Conservation (phyloP, 1,140 invertebrate genomes). For the honey bee (Apis mellifera) region Amel_HAv3.1 CM009937.2:12124501-12125000, state of each 20-base stretch:
- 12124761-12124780: background rate
- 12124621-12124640: too few relatives aligned
- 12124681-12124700: background rate
- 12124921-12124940: conserved; percentile 39
- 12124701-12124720: background rate
- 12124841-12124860: conserved; percentile 34
- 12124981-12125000: conserved; percentile 2
- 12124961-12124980: background rate
- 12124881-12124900: conserved; percentile 60
- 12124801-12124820: conserved; percentile 55
- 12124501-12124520: too few relatives aligned
- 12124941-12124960: background rate
- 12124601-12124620: too few relatives aligned
- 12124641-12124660: too few relatives aligned
- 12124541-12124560: too few relatives aligned
- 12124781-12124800: conserved; percentile 43
- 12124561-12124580: too few relatives aligned
- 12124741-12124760: conserved; percentile 12
- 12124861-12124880: conserved; percentile 60
- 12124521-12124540: too few relatives aligned
- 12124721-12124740: background rate
- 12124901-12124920: conserved; percentile 60
- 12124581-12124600: too few relatives aligned
- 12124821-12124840: conserved; percentile 37
- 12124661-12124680: too few relatives aligned